A percentile compares a stretch with the other conserved stretches of the same genome.
Evolutionary conservation across 2,113 vertebrate genomes (phyloP).

Genomic region (Coptodon rendalli): DNA sequence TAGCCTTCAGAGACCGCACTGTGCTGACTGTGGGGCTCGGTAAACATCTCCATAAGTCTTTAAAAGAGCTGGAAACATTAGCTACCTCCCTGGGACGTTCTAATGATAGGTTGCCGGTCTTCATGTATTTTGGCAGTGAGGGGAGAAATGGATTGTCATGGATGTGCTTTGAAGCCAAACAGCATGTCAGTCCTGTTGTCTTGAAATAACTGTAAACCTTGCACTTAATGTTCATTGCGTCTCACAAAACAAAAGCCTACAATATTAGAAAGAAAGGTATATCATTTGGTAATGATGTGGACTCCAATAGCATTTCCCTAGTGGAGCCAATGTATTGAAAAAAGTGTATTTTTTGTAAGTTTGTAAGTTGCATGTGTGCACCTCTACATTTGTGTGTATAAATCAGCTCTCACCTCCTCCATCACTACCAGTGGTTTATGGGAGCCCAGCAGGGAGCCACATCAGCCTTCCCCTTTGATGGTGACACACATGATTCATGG

Average conservation of each 20-base stretch:
- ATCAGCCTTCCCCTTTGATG: conserved; percentile 63
- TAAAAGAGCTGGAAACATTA: conserved; percentile 42
- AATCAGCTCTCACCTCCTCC: conserved; percentile 63
- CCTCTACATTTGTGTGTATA: conserved; percentile 20
- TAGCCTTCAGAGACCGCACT: conserved; percentile 4
- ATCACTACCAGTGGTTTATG: conserved; percentile 62
- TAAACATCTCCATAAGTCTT: neutral
- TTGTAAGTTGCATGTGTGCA: neutral
- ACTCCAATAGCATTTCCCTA: neutral
- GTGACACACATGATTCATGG: conserved; percentile 60
- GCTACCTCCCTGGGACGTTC: conserved; percentile 21
- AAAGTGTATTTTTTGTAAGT: neutral
- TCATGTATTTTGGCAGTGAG: conserved; percentile 20
- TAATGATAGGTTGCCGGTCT: conserved; percentile 43
- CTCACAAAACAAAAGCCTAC: neutral
- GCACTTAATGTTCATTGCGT: neutral
- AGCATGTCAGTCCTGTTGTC: neutral
- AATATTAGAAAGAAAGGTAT: neutral
- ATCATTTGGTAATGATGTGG: neutral
- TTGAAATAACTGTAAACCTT: neutral
- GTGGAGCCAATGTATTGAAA: neutral
- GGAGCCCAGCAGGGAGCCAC: conserved; percentile 52
- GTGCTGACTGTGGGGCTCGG: conserved; percentile 4
- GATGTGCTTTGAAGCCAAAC: neutral
- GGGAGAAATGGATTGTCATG: conserved; percentile 19